A percentile compares a stretch with the other conserved stretches of the same genome.
Conservation (phyloP, 2,113 vertebrate genomes). For the Ctenomys sociabilis region DNA sequence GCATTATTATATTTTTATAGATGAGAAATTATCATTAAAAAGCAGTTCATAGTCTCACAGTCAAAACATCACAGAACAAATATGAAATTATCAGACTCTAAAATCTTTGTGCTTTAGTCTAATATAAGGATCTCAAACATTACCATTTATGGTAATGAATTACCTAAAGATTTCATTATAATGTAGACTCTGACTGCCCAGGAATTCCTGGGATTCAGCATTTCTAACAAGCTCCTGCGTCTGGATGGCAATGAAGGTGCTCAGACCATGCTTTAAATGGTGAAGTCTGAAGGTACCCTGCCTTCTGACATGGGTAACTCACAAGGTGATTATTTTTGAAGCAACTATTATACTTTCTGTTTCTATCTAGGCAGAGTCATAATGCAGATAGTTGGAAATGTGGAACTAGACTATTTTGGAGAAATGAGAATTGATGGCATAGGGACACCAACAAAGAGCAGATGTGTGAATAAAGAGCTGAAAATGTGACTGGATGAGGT, state of each 20-base stretch:
- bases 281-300: not conserved
- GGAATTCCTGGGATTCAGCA: not conserved
- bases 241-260: accelerated
- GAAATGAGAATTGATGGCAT: not conserved
- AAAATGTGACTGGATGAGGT: not conserved
- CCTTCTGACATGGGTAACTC: not conserved
- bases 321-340: not conserved
- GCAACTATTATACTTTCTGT: not conserved
- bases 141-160: not conserved
- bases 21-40: not conserved
- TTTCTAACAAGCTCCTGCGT: not conserved
- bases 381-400: not conserved
- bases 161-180: not conserved
- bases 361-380: not conserved
- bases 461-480: too few species aligned
- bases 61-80: not conserved
- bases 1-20: not conserved
- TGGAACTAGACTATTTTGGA: not conserved
- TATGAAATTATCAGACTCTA: not conserved
- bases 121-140: not conserved
- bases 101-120: not conserved
- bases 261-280: not conserved
- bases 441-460: not conserved
- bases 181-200: not conserved
- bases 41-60: not conserved